Evolutionary conservation across 2,113 vertebrate genomes (phyloP).

Genomic region (Megaceryle maxima): DNA sequence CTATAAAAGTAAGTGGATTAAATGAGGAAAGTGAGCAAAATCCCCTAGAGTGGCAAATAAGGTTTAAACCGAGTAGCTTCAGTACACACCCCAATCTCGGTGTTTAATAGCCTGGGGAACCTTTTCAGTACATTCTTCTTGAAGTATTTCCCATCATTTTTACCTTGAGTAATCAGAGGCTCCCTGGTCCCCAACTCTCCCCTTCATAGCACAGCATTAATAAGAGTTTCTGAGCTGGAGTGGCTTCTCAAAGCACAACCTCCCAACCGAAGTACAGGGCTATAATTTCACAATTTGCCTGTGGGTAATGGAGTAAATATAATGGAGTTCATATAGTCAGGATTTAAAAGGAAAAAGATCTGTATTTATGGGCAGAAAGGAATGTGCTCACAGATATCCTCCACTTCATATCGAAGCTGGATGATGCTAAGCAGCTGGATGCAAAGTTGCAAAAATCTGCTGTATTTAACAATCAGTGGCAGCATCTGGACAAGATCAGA

Average conservation of each 20-base stretch:
- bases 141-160: slow-evolving; percentile 52
- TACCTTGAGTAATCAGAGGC: slow-evolving; percentile 58
- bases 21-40: slow-evolving; percentile 41
- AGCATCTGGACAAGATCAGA: slow-evolving; percentile 63
- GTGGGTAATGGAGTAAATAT: slow-evolving; percentile 61
- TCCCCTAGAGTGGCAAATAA: neutral
- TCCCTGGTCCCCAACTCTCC: neutral
- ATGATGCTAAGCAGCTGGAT: slow-evolving; percentile 15
- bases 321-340: slow-evolving; percentile 36
- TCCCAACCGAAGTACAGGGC: slow-evolving; percentile 22
- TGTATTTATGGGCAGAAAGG: slow-evolving; percentile 10
- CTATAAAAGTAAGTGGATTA: neutral
- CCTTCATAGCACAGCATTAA: neutral
- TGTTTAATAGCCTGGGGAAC: slow-evolving; percentile 21
- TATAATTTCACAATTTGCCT: slow-evolving; percentile 69
- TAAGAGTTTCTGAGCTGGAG: slow-evolving; percentile 27
- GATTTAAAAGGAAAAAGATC: slow-evolving; percentile 35
- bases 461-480: neutral
- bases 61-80: slow-evolving; percentile 9
- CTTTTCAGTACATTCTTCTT: slow-evolving; percentile 31
- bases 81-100: neutral
- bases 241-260: slow-evolving; percentile 37
- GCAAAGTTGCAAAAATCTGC: neutral
- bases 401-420: accelerated
- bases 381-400: neutral